Conservation (phyloP, 2,113 vertebrate species). For the Tor tambroides region DNA sequence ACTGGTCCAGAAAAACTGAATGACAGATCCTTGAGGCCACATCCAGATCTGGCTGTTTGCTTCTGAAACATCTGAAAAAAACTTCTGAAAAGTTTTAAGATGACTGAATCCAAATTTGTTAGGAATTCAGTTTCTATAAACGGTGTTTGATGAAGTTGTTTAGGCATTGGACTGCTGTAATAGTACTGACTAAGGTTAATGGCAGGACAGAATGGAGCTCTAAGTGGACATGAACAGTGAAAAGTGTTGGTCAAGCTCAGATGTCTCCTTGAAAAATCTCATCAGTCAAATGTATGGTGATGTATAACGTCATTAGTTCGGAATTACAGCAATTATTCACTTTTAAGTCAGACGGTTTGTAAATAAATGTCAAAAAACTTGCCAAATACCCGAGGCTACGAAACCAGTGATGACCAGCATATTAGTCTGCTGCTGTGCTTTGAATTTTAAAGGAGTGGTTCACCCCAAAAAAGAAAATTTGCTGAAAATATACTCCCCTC, state of each 20-base stretch:
- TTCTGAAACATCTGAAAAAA: not conserved
- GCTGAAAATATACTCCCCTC: not conserved
- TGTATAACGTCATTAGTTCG: not conserved
- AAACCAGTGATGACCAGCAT: not conserved
- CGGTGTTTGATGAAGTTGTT: not conserved
- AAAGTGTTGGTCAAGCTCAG: not conserved
- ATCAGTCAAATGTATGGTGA: not conserved
- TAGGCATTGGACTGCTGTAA: not conserved
- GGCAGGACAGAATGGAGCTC: not conserved
- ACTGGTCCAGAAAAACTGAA: not conserved
- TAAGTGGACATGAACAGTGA: not conserved
- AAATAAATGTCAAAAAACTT: not conserved
- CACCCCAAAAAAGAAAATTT: not conserved
- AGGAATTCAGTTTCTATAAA: not conserved
- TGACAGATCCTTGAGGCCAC: not conserved
- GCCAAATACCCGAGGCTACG: not conserved
- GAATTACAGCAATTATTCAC: slow-evolving; percentile 11
- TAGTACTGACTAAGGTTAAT: not conserved
- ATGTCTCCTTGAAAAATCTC: slow-evolving; percentile 4
- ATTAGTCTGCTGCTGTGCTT: not conserved
- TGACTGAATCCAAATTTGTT: not conserved
- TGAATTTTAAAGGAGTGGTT: not conserved
- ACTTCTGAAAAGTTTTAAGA: not conserved
- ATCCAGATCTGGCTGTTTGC: not conserved
- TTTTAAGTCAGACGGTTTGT: slow-evolving; percentile 1